A percentile compares a stretch with the other conserved stretches of the same genome.
These are phyloP conservation scores for Trinorchestia longiramus DNA, from an alignment of 1,140 invertebrate genomes.

Conservation along the genomic window DNA sequence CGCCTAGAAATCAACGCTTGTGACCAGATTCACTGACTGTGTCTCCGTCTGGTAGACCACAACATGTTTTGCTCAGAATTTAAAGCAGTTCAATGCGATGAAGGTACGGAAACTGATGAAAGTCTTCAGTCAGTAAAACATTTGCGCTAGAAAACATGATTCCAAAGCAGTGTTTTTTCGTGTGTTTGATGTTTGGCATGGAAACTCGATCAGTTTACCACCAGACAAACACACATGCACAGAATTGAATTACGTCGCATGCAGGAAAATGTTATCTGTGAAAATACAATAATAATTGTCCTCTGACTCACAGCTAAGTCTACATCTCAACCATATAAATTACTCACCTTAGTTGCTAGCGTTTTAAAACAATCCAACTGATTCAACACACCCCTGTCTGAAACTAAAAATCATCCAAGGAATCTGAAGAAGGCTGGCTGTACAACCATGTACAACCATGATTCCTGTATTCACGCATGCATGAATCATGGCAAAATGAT, in stretches of 20 bases:
- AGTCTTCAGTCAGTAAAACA: neutral
- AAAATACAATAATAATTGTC: neutral
- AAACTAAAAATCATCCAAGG: too few species aligned
- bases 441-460: too few species aligned
- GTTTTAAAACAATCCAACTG: too few species aligned
- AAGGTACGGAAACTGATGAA: neutral
- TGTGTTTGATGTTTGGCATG: neutral
- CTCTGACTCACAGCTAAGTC: too few species aligned
- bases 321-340: too few species aligned
- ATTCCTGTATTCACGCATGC: neutral
- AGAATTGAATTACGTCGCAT: neutral
- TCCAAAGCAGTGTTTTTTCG: neutral
- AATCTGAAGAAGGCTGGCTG: too few species aligned
- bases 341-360: too few species aligned
- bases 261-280: neutral
- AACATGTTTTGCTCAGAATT: neutral
- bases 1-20: neutral
- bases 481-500: neutral
- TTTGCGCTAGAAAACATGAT: neutral
- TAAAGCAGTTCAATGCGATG: neutral
- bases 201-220: neutral
- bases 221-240: neutral
- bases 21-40: neutral
- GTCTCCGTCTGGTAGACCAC: neutral
- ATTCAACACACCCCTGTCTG: too few species aligned